Percentiles rank a stretch among this genome's conserved stretches.
Evolutionary conservation across 2,113 vertebrate genomes (phyloP).

Genomic region (Candoia aspera): DNA sequence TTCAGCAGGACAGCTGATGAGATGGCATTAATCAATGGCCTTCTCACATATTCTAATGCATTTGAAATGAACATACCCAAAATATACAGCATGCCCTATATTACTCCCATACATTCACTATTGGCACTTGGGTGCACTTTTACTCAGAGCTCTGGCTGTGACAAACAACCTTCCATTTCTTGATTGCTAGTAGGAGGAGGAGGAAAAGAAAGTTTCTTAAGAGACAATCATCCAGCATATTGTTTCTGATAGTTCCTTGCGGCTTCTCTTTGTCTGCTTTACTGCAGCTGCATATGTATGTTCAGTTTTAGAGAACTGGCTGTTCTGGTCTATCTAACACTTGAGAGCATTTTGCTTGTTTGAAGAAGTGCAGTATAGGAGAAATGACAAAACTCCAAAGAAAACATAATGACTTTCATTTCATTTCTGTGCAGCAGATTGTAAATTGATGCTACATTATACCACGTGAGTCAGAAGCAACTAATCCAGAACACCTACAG

Average conservation of each 20-base stretch:
- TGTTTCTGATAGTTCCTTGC: constrained; percentile 5
- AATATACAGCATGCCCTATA: not conserved
- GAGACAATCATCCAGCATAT: not conserved
- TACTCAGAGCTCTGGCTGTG: constrained; percentile 3
- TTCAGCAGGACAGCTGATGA: not conserved
- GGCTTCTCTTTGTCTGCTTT: not conserved
- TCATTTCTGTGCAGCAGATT: not conserved
- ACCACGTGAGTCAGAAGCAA: not conserved
- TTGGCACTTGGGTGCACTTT: not conserved
- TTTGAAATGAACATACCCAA: not conserved
- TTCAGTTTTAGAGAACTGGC: not conserved
- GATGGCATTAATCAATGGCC: not conserved
- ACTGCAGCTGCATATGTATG: not conserved
- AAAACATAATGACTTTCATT: not conserved
- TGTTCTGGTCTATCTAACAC: not conserved
- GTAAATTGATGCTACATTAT: not conserved
- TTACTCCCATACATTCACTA: not conserved
- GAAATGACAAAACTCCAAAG: not conserved
- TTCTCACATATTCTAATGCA: not conserved
- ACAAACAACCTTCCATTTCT: not conserved
- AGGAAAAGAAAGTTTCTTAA: not conserved
- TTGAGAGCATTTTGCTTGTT: not conserved
- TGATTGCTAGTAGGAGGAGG: not conserved
- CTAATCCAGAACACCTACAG: not conserved
- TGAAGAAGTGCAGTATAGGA: not conserved